Base-by-base conservation (phyloP, 2,113 vertebrate genomes). In the Pelvicachromis taeniatus region DNA sequence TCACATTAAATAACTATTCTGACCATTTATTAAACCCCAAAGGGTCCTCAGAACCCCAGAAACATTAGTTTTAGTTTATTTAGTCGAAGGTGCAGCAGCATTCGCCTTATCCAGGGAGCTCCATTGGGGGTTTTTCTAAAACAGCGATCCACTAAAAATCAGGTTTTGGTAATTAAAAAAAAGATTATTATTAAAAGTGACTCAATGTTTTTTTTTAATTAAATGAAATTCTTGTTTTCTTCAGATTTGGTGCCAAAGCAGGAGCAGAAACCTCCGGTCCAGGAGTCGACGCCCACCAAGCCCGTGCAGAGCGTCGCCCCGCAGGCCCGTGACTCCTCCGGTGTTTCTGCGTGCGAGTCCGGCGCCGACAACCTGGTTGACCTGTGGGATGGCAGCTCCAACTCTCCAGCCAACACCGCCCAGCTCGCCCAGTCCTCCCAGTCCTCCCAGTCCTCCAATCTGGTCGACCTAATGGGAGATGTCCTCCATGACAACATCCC, bases 341-440 rank as follows among this genome's bases (percentile, higher is more conserved):
- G 84, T 45, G 86, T 92, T 84, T 83, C 88, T 10, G 82, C 33
- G 12, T 90, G 90, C 89, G 87, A 92, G 84, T 95, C 95, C 4
- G 93, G 91, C 31, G 88, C 86, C 0, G 94, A 96, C 85, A 92
- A 84, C 55, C 96, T 98, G 90, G 95, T 98, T 7, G 96, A 98
- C 93, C 94, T 98, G 93, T 99, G 97, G 98, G 97, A 97, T 87
- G 95, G 89, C 90, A 86, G 88, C 89, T 42, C 91, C 0, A 75
- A 89, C 2, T 33, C 95, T 0, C 29, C 90, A 14, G 1, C 85
- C 31, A 83, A 91, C 59, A 31, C 95, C 79, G 29, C 93, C 93
- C 78, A 92, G 35, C 82, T 95, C 81, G 17, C 95, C 93, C 59
- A 92, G 42, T 83, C 95, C 81, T 14, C 95, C 93, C 59, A 92